These are phyloP conservation scores for Bubo blakistoni DNA, from an alignment of 2,113 vertebrate species.

Conservation along the genomic window DNA sequence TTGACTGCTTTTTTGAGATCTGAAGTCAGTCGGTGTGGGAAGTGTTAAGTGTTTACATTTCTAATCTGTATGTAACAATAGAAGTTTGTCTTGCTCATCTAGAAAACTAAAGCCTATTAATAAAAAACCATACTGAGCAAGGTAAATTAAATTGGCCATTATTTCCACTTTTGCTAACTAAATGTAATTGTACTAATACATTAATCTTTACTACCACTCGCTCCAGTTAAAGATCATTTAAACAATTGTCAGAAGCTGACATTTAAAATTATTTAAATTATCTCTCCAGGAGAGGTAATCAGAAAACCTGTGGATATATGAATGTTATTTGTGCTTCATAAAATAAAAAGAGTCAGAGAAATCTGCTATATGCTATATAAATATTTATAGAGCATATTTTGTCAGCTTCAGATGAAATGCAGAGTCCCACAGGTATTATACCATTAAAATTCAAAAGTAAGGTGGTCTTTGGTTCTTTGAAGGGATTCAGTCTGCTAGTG, in stretches of 20 bases:
- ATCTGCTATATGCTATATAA: not conserved
- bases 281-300: slow-evolving; percentile 1
- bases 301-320: not conserved
- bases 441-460: not conserved
- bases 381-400: slow-evolving; percentile 17
- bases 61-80: slow-evolving; percentile 63
- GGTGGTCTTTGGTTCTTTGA: not conserved
- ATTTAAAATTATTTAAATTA: slow-evolving; percentile 25
- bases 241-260: not conserved
- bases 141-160: slow-evolving; percentile 32
- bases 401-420: slow-evolving; percentile 4
- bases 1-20: slow-evolving; percentile 27
- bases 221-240: slow-evolving; percentile 8
- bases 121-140: slow-evolving; percentile 40
- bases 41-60: slow-evolving; percentile 71
- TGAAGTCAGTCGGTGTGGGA: slow-evolving; percentile 58
- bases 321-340: not conserved
- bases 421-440: not conserved
- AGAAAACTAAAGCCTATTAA: slow-evolving; percentile 54
- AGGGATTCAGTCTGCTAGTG: not conserved
- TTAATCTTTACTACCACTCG: slow-evolving; percentile 24
- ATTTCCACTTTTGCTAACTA: slow-evolving; percentile 30
- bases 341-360: not conserved
- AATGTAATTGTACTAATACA: not conserved
- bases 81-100: slow-evolving; percentile 48